Evolutionary conservation across 2,888 invertebrate species (phyloP), one percentile per base, ranked within the genome.

Genomic region (Sisyra terminalis): DNA sequence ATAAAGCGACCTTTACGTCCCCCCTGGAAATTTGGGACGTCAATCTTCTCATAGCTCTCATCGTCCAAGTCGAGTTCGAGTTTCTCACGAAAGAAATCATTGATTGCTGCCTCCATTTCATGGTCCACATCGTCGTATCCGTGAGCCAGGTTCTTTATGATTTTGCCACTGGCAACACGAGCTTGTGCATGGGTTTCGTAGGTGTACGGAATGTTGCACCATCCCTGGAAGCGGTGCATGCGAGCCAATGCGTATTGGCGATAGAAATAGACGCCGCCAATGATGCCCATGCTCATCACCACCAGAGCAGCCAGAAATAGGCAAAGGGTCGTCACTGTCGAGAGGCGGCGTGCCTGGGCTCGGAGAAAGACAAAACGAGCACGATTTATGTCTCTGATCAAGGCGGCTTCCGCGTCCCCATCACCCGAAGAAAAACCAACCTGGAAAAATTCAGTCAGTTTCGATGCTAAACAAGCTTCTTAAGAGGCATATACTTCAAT

Each of bases 1-100:
- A 94, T 78, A 57, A 93, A 92, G 48, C 85, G 74, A 43, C 90
- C 87, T 37, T 73, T 73, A 29, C 81, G 74, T 1, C 87, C 88
- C 49, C 83, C 80, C 47, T 75, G 75, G 56, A 87, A 86, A 56
- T 84, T 80, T 10, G 85, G 81, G 6, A 94, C 89, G 52, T 83
- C 75, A 51, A 96, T 86, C 60, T 81, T 83, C 59, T 92, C 87
- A 56, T 80, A 80, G 41, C 72, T 67, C 49, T 81, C 79, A 17
- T 73, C 69, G 39, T 75, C 72, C 36, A 75, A 58, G 55, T 80
- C 83, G 50, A 93, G 71, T 55, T 90, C 86, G 52, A 92, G 73
- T 49, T 80, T 75, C 61, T 92, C 89, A 44, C 76, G 76, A 56
- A 90, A 78, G 51, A 69, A 71, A 47, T 65, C 61, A 40, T 59